A percentile compares a stretch with the other conserved stretches of the same genome.
Conservation (phyloP, 2,797 vertebrate species). For the Enteromius viviparus region DNA sequence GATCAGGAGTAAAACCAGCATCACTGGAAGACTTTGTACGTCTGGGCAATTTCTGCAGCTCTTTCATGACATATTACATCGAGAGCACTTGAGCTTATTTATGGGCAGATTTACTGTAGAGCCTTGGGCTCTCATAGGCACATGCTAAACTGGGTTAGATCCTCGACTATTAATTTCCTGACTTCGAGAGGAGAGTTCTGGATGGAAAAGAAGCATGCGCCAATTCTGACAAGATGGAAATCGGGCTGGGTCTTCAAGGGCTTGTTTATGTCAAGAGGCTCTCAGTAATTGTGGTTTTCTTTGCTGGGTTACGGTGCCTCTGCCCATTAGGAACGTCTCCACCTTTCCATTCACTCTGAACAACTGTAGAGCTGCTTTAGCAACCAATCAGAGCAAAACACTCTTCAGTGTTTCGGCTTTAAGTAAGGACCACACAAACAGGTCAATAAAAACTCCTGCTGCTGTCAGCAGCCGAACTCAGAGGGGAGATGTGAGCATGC, state of each 20-base stretch:
- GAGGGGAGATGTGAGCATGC: background rate
- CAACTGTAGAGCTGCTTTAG: background rate
- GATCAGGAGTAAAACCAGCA: background rate
- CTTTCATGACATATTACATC: background rate
- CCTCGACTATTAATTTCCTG: constrained; percentile 66
- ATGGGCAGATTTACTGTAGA: constrained; percentile 13
- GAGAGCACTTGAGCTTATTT: background rate
- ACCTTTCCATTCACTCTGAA: background rate
- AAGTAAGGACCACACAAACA: background rate
- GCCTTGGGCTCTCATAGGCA: background rate
- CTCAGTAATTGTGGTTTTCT: constrained; percentile 69
- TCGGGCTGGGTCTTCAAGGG: constrained; percentile 70
- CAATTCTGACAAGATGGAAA: constrained; percentile 65
- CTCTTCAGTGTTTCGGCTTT: background rate
- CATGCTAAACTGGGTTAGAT: constrained; percentile 68
- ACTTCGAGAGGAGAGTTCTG: constrained; percentile 72
- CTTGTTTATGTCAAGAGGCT: constrained; percentile 65
- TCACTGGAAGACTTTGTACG: background rate
- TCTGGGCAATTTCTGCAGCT: background rate
- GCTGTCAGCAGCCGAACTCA: background rate
- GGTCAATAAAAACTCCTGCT: constrained; percentile 1
- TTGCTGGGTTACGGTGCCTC: constrained; percentile 57
- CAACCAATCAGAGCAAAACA: background rate
- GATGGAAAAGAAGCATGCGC: constrained; percentile 71
- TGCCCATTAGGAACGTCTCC: constrained; percentile 9